These are phyloP conservation scores for Netelia melanura DNA, from an alignment of 2,888 invertebrate species.

Conservation along the genomic window DNA sequence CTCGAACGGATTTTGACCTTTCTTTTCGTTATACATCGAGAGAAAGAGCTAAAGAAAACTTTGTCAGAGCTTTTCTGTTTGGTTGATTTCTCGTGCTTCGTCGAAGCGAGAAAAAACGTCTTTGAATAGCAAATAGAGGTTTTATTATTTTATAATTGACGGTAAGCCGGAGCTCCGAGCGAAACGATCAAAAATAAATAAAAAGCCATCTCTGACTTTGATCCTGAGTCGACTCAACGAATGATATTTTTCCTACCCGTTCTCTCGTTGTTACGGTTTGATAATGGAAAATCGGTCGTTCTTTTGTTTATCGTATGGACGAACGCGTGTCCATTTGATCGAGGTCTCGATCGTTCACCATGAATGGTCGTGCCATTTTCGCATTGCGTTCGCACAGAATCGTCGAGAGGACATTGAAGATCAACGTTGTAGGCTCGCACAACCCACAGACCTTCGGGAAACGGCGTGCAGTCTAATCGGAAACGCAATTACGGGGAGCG, in stretches of 20 bases:
- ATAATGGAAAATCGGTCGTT: slow-evolving; percentile 1
- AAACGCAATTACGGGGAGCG: slow-evolving; percentile 63
- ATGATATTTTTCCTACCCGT: background rate
- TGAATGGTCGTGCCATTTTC: slow-evolving; percentile 13
- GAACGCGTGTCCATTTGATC: too few relatives aligned
- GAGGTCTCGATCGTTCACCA: slow-evolving; percentile 1
- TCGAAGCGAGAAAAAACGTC: background rate
- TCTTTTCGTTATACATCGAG: background rate
- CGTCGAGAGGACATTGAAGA: background rate
- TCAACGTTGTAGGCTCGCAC: background rate
- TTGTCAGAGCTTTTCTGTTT: background rate
- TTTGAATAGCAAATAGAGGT: slow-evolving; percentile 10
- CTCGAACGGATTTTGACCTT: background rate
- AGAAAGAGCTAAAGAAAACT: background rate
- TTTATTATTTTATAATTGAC: slow-evolving; percentile 29
- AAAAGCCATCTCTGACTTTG: background rate
- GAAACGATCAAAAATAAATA: background rate
- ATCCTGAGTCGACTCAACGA: background rate
- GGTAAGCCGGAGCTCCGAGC: background rate
- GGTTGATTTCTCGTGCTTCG: background rate
- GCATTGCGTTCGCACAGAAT: background rate
- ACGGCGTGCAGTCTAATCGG: slow-evolving; percentile 66
- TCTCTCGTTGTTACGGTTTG: background rate
- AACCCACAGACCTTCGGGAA: slow-evolving; percentile 45
- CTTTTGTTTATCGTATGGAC: background rate